Evolutionary conservation across 2,113 vertebrate species (phyloP), one percentile per base, ranked within the genome.

Genomic region (Ageneiosus marmoratus): DNA sequence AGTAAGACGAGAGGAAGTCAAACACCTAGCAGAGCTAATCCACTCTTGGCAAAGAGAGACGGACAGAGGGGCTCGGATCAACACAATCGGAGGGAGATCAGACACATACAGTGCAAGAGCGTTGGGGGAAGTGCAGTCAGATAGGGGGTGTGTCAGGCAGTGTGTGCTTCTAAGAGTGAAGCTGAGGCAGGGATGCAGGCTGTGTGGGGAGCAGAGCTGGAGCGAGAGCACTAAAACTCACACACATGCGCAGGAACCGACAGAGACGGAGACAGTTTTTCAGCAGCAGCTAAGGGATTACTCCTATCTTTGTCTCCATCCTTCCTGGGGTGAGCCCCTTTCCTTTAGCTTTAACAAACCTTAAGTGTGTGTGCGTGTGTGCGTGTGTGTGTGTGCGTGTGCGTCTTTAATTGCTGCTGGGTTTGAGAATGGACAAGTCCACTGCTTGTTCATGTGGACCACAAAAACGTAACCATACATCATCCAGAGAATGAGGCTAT

Each of bases 231-330:
- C 58, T 80, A 65, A 87, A 85, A 78, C 82, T 82, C 73, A 50
- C 77, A 82, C 79, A 60, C 77, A 22, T 62, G 32, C 80, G 70
- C 83, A 85, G 63, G 29, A 85, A 56, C 67, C 65, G 73, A 44
- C 83, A 86, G 83, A 85, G 70, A 86, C 74, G 75, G 74, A 84
- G 80, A 34, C 73, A 53, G 79, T 69, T 84, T 86, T 84, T 85
- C 82, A 60, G 86, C 80, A 84, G 79, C 67, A 18, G 83, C 32
- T 70, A n/a, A 85, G 82, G 81, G 83, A 89, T 88, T 87, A 86
- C 77, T 83, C 63, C 73, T 79, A 20, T 73, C 85, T 77, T 70
- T 46, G n/a, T 79, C 37, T 73, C 80, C 58, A 84, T 84, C 29
- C 84, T 9, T 86, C 37, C 46, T 56, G 15, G 69, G 86, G 88